These are phyloP conservation scores for Diarsia dahlii DNA, from an alignment of 2,888 invertebrate genomes.

Conservation along the genomic window DNA sequence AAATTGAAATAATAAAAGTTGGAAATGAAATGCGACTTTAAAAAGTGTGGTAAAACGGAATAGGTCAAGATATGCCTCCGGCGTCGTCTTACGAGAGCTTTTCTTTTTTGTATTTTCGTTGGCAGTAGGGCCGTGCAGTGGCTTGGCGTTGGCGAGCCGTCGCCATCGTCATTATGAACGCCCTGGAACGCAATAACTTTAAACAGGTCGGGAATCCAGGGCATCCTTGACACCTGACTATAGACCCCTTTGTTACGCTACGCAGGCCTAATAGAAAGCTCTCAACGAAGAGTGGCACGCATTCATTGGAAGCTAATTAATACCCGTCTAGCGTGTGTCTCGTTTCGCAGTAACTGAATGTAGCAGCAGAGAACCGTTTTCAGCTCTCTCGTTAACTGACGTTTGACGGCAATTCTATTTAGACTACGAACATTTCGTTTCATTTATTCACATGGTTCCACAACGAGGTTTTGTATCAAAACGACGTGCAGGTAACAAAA, in stretches of 20 bases:
- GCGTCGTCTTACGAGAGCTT: constrained; percentile 43
- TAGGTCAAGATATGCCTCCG: constrained; percentile 60
- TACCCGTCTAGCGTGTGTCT: constrained; percentile 13
- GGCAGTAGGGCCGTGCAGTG: constrained; percentile 41
- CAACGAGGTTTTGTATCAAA: no score
- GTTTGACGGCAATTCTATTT: not conserved
- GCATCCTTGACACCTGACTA: constrained; percentile 59
- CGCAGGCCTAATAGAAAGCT: constrained; percentile 38
- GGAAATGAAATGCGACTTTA: constrained; percentile 48
- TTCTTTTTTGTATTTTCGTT: constrained; percentile 55
- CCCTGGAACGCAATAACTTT: constrained; percentile 71
- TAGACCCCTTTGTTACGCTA: constrained; percentile 49
- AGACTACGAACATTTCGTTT: not conserved
- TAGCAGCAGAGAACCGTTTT: not conserved
- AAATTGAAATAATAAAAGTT: constrained; percentile 58
- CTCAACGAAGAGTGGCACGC: constrained; percentile 38
- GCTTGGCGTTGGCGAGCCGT: constrained; percentile 51
- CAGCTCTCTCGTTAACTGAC: not conserved
- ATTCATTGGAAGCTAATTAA: constrained; percentile 30
- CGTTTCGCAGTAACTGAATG: not conserved
- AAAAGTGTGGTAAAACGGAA: constrained; percentile 59
- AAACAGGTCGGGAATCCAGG: constrained; percentile 69
- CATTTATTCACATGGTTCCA: not conserved
- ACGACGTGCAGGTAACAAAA: no score
- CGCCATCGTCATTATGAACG: constrained; percentile 61